phyloP scores from a whole-genome alignment of 2,113 vertebrate genomes.

The Circaetus gallicus region DNA sequence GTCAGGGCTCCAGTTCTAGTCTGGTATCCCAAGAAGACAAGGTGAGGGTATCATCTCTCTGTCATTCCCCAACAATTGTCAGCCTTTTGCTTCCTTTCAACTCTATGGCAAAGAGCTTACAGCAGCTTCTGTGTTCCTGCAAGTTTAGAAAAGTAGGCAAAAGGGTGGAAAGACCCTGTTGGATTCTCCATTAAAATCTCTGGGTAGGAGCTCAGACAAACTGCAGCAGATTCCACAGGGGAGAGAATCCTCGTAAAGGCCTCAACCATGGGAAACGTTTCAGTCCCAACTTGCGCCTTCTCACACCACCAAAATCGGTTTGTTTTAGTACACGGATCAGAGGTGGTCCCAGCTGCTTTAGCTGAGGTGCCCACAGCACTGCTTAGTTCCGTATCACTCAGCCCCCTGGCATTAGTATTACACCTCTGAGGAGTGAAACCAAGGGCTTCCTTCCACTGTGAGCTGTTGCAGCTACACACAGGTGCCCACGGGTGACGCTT shows the following conservation, averaged over 20 bases:
- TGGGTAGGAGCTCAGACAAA: not conserved
- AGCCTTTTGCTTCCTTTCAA: not conserved
- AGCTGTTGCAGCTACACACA: not conserved
- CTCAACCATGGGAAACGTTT: not conserved
- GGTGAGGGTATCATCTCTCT: not conserved
- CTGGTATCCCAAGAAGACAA: not conserved
- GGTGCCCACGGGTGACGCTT: not conserved
- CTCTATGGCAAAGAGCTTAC: not conserved
- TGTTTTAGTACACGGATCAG: not conserved
- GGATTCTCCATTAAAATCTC: not conserved
- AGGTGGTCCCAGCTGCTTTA: not conserved
- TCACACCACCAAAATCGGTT: fast-evolving
- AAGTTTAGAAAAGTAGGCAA: not conserved
- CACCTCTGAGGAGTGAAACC: not conserved
- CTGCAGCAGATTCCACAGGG: not conserved
- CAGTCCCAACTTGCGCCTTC: fast-evolving
- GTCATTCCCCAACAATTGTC: not conserved
- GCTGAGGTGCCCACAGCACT: not conserved
- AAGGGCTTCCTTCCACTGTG: not conserved
- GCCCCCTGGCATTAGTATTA: not conserved
- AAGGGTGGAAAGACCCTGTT: not conserved
- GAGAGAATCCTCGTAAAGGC: not conserved
- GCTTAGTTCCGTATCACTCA: not conserved
- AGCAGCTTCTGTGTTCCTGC: not conserved
- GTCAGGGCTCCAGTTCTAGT: not conserved